Base-by-base conservation (phyloP, 2,888 invertebrate species). In the Drosophila testacea region DNA sequence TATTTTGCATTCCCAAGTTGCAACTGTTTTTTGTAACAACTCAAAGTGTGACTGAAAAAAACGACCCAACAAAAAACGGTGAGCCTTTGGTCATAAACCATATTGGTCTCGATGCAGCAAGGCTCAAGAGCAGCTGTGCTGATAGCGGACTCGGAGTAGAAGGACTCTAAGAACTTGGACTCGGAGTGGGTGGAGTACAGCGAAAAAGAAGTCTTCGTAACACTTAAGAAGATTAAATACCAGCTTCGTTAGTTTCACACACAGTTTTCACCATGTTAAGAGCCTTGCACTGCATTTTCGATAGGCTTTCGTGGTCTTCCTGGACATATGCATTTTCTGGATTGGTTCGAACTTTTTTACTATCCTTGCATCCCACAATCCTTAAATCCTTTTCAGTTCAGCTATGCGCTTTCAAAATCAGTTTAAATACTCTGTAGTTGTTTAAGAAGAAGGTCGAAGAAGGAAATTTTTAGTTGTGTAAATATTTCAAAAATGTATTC, bases 211-310 rank as follows among this genome's bases (percentile, higher is more conserved):
- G 52, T 44, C 60, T 36, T 65, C 41, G 59, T 57, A 51, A 68
- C 77, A 83, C 82, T 83, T 87, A 83, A 81, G 82, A 81, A 83
- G 84, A 83, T 83, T 83, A 83, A 81, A 70, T 69, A 77, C 79
- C 69, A 63, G 55, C 52, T 69, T 65, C 62, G 75, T 74, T 67
- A 67, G 60, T 64, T 47, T 50, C 30, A 27, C 41, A 39, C 39
- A 32, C 28, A 55, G 38, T 56, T 57, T 44, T 27, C 34, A 11
- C 30, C 13, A 3, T 13, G n/a, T 32, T 27, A 30, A 36, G 38
- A 57, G 50, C 59, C 50, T 51, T 73, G 9, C 13, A 22, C 69
- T 67, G 63, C 65, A 62, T 50, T 64, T 75, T 60, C 48, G 46
- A 62, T 46, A 32, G 48, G 46, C 48, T 62, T 56, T 68, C 69